Evolutionary conservation across 2,888 invertebrate species (phyloP).

Genomic region (Cosmorhoe ocellata): DNA sequence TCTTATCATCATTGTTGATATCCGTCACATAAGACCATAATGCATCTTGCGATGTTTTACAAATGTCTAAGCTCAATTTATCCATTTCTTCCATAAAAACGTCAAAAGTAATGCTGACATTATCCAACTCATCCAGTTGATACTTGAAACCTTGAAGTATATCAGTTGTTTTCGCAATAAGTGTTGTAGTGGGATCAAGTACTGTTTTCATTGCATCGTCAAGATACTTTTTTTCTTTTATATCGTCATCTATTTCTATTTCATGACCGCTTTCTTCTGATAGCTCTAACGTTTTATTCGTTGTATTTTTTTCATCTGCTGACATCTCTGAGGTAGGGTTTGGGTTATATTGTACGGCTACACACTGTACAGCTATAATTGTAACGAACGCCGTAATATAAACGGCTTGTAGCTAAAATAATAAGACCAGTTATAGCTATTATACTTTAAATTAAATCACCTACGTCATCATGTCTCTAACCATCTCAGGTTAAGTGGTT

Average conservation of each 20-base stretch:
- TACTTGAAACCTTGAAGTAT: slow-evolving; percentile 57
- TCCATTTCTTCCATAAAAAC: slow-evolving; percentile 73
- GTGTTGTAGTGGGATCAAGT: slow-evolving; percentile 56
- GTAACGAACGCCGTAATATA: slow-evolving; percentile 47
- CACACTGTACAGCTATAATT: slow-evolving; percentile 40
- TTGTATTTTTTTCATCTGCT: slow-evolving; percentile 59
- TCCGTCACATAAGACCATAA: slow-evolving; percentile 74
- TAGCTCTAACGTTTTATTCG: slow-evolving; percentile 59
- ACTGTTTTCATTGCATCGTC: slow-evolving; percentile 70
- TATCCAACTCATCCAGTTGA: slow-evolving; percentile 60
- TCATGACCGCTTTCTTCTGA: slow-evolving; percentile 72
- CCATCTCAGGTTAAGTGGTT: too few relatives aligned
- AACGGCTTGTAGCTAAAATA: slow-evolving; percentile 24
- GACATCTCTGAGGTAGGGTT: slow-evolving; percentile 73
- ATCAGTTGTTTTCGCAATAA: slow-evolving; percentile 53
- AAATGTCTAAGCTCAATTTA: slow-evolving; percentile 67
- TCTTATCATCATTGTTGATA: slow-evolving; percentile 65
- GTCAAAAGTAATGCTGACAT: slow-evolving; percentile 59
- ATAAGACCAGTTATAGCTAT: not conserved
- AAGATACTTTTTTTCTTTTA: slow-evolving; percentile 66
- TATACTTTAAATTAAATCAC: too few relatives aligned
- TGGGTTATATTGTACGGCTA: slow-evolving; percentile 51
- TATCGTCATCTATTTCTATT: slow-evolving; percentile 64
- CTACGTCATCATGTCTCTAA: too few relatives aligned
- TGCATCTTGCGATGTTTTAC: slow-evolving; percentile 70